These are phyloP conservation scores for Caenorhabditis afra DNA, from an alignment of 2,888 invertebrate genomes.

Conservation along the genomic window DNA sequence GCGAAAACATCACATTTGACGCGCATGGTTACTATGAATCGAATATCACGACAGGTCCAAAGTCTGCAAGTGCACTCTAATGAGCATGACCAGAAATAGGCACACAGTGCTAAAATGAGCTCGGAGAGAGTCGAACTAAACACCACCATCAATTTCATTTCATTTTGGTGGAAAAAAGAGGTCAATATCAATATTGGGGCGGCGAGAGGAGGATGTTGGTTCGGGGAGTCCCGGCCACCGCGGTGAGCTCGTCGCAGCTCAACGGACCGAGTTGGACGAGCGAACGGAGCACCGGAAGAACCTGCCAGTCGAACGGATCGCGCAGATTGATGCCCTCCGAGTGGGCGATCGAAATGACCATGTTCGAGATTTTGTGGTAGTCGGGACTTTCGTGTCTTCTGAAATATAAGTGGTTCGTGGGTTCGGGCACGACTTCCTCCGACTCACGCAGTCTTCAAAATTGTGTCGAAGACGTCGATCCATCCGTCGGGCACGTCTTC, in stretches of 20 bases:
- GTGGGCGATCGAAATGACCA: constrained; percentile 57
- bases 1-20: too few species aligned
- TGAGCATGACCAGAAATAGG: too few species aligned
- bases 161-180: too few species aligned
- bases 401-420: too few species aligned
- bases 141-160: too few species aligned
- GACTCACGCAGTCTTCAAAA: constrained; percentile 61
- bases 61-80: too few species aligned
- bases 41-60: too few species aligned
- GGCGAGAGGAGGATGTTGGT: too few species aligned
- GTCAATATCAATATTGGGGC: too few species aligned
- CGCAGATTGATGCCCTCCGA: constrained; percentile 56
- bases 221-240: constrained; percentile 15
- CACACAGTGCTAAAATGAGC: too few species aligned
- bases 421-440: background rate
- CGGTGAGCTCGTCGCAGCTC: constrained; percentile 34
- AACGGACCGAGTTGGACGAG: constrained; percentile 54
- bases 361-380: constrained; percentile 57
- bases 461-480: constrained; percentile 65
- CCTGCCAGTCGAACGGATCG: constrained; percentile 72
- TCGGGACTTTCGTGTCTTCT: constrained; percentile 62
- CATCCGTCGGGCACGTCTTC: constrained; percentile 59
- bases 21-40: too few species aligned
- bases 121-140: background rate
- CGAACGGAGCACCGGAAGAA: constrained; percentile 32